Conservation (phyloP, 2,888 invertebrate species). For the Sympetrum striolatum region DNA sequence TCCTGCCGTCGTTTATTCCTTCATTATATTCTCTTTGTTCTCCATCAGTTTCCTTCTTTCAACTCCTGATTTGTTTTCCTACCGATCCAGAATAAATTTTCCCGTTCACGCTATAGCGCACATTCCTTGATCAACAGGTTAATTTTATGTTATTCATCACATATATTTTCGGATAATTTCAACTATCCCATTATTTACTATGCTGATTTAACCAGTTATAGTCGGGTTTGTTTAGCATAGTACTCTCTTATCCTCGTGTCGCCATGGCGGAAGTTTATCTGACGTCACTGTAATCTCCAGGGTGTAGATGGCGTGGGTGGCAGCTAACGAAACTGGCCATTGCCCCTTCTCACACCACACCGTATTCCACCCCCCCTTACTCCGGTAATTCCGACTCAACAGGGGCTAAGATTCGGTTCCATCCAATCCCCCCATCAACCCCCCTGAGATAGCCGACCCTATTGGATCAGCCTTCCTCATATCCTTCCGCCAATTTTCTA, state of each 20-base stretch:
- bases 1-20: too few species aligned
- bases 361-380: background rate
- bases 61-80: too few species aligned
- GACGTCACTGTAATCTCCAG: background rate
- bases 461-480: background rate
- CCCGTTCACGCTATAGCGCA: too few species aligned
- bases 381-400: constrained; percentile 34
- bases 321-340: constrained; percentile 8
- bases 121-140: too few species aligned
- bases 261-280: background rate
- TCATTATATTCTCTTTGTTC: too few species aligned
- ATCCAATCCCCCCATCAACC: background rate
- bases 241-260: background rate
- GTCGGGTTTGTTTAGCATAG: too few species aligned
- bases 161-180: too few species aligned
- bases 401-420: background rate
- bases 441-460: background rate
- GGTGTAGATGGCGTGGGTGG: background rate
- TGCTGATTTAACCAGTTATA: too few species aligned
- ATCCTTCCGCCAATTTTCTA: background rate
- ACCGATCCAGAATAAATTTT: too few species aligned
- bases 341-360: background rate
- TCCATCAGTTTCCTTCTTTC: too few species aligned
- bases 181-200: too few species aligned
- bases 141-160: too few species aligned